Percentiles rank a stretch among this genome's conserved stretches.
These are phyloP conservation scores for Haliclona indistincta DNA, from an alignment of 37 sponge, comb jelly and placozoan genomes.

Conservation along the genomic window DNA sequence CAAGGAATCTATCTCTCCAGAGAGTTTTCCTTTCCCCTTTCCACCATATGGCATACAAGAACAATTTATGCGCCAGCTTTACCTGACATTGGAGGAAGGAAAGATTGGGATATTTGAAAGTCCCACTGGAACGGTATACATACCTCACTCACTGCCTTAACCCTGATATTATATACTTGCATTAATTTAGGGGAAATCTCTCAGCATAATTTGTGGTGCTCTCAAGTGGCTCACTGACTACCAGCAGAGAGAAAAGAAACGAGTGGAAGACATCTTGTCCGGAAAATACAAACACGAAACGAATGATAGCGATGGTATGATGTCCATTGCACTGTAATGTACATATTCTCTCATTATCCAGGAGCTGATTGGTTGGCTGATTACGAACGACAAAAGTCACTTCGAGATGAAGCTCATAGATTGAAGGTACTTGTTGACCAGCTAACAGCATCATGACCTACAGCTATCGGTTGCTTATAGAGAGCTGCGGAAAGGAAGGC, in stretches of 20 bases:
- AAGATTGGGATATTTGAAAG: constrained; percentile 96
- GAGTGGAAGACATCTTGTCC: constrained; percentile 37
- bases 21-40: constrained; percentile 92
- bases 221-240: constrained; percentile 89
- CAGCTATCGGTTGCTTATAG: constrained; percentile 2
- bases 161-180: constrained; percentile 23
- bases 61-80: constrained; percentile 90
- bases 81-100: constrained; percentile 77
- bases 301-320: too few species aligned
- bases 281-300: constrained; percentile 1
- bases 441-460: not conserved
- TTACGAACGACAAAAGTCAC: constrained; percentile 53
- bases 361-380: constrained; percentile 73
- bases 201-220: constrained; percentile 97
- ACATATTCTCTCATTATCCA: too few species aligned
- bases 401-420: constrained; percentile 49
- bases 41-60: constrained; percentile 89
- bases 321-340: too few species aligned
- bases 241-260: constrained; percentile 54
- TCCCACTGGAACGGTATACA: constrained; percentile 97
- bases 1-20: too few species aligned
- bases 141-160: constrained; percentile 4
- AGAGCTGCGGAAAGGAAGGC: constrained; percentile 42
- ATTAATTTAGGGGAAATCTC: constrained; percentile 90
- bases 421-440: constrained; percentile 30